Evolutionary conservation across 2,113 vertebrate species (phyloP).

Genomic region (Siniperca knerii): DNA sequence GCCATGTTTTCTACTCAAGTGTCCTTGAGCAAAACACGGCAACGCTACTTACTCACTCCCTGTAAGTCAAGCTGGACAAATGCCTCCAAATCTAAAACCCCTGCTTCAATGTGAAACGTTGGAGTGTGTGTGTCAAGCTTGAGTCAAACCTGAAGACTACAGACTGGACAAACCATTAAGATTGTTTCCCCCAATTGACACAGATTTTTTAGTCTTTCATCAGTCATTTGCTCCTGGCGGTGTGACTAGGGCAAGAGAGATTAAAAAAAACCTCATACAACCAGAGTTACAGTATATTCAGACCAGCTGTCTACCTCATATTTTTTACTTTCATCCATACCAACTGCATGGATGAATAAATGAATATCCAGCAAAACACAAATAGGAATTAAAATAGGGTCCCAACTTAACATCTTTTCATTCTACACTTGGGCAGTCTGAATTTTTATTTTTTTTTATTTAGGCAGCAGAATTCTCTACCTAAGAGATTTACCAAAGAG

Average conservation of each 20-base stretch:
- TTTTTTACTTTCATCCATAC: background rate
- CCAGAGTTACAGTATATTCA: background rate
- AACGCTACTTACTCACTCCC: background rate
- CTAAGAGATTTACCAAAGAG: background rate
- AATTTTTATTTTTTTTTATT: background rate
- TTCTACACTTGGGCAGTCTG: background rate
- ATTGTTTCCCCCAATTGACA: background rate
- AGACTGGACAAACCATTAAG: background rate
- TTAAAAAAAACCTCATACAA: background rate
- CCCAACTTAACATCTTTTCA: background rate
- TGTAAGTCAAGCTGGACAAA: background rate
- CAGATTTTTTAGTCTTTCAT: background rate
- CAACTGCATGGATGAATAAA: background rate
- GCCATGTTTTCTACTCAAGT: background rate
- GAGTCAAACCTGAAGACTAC: background rate
- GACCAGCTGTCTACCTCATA: background rate
- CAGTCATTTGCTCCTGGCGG: background rate
- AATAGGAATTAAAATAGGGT: background rate
- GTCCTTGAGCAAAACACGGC: background rate
- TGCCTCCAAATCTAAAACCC: background rate
- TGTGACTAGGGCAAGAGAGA: background rate
- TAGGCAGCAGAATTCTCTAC: background rate
- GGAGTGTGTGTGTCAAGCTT: background rate
- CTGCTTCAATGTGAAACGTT: background rate
- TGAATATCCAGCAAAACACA: background rate